A percentile compares a stretch with the other conserved stretches of the same genome.
Conservation (phyloP, 2,113 vertebrate genomes). For the Oostethus manadensis region DNA sequence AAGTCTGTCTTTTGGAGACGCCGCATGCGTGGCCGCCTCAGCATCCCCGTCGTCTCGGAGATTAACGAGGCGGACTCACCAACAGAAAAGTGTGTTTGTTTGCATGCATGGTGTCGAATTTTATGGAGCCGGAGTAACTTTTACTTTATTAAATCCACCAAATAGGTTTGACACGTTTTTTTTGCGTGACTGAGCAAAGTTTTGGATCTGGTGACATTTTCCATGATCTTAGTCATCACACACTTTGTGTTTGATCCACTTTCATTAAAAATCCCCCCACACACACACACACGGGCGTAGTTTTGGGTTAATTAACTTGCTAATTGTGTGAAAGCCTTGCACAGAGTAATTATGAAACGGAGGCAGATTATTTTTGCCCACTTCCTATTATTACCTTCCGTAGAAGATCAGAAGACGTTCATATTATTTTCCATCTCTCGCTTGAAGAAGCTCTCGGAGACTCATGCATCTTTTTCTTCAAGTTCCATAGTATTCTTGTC, state of each 20-base stretch:
- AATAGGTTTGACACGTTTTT: neutral
- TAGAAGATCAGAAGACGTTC: conserved; percentile 4
- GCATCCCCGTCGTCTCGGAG: conserved; percentile 64
- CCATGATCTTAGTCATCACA: neutral
- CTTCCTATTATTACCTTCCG: conserved; percentile 49
- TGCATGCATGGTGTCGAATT: conserved; percentile 7
- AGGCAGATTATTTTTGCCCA: conserved; percentile 65
- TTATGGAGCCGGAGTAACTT: too few relatives aligned
- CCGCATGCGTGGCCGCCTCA: conserved; percentile 49
- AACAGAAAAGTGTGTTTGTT: conserved; percentile 6
- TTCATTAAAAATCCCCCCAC: conserved; percentile 10
- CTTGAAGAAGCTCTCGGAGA: too few relatives aligned
- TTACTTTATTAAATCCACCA: neutral
- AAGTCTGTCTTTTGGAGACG: conserved; percentile 18
- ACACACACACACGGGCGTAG: conserved; percentile 27
- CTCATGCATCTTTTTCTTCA: too few relatives aligned
- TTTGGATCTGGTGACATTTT: neutral
- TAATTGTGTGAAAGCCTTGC: conserved; percentile 64
- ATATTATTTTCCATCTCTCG: neutral
- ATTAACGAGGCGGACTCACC: conserved; percentile 65
- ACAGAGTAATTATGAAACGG: conserved; percentile 72
- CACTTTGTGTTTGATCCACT: conserved; percentile 1
- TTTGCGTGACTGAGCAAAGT: neutral
- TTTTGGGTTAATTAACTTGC: conserved; percentile 72
- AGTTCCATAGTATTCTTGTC: too few relatives aligned